Percentiles rank a stretch among this genome's conserved stretches.
Conservation (phyloP, 2,797 vertebrate genomes). For the Ficedula albicollis region DNA sequence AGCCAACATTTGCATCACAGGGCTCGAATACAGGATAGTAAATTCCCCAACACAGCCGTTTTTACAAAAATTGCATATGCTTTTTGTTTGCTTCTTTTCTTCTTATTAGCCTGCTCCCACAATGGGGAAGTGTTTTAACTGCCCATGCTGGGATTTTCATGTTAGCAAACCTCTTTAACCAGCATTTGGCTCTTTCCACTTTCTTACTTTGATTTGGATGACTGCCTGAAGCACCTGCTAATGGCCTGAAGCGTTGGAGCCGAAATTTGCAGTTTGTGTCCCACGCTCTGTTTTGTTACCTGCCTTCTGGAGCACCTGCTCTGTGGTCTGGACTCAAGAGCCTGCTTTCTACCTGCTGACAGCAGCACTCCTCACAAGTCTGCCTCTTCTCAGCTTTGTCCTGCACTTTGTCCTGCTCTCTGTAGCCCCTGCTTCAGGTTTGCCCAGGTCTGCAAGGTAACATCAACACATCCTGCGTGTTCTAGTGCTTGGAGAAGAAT, state of each 20-base stretch:
- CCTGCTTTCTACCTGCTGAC: constrained; percentile 3
- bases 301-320: constrained; percentile 73
- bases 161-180: constrained; percentile 59
- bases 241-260: constrained; percentile 60
- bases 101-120: neutral
- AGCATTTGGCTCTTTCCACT: constrained; percentile 65
- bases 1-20: constrained; percentile 5
- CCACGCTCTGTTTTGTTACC: constrained; percentile 55
- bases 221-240: constrained; percentile 70
- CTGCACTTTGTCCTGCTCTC: neutral
- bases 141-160: constrained; percentile 21
- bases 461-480: rapidly evolving
- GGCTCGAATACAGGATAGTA: constrained; percentile 2
- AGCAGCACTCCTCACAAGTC: neutral
- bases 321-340: constrained; percentile 9
- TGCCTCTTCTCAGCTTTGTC: neutral
- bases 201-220: constrained; percentile 64
- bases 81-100: neutral
- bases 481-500: neutral
- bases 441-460: neutral
- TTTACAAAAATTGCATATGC: neutral
- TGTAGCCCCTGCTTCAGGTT: neutral
- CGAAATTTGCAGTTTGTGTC: constrained; percentile 49
- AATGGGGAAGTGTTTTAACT: neutral
- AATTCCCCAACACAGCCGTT: constrained; percentile 38